phyloP scores from a whole-genome alignment of 1,140 invertebrate genomes.

The Pogonus chalceus region DNA sequence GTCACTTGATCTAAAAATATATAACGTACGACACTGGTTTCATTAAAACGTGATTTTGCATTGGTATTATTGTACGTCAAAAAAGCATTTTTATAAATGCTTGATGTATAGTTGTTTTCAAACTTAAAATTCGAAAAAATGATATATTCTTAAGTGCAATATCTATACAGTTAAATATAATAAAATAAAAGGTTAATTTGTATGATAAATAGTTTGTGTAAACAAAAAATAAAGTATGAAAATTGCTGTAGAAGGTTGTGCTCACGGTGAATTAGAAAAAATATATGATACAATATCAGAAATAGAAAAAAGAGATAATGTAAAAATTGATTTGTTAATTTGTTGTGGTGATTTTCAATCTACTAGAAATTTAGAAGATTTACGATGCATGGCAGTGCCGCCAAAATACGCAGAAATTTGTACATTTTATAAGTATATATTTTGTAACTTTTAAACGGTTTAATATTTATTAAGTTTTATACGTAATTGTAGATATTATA shows the following conservation, averaged over 20 bases:
- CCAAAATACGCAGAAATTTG: slow-evolving; percentile 84
- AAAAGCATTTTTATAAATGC: too few relatives aligned
- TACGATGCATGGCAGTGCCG: slow-evolving; percentile 90
- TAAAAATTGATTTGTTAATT: slow-evolving; percentile 80
- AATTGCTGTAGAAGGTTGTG: slow-evolving; percentile 94
- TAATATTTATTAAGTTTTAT: slow-evolving; percentile 11
- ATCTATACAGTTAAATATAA: too few relatives aligned
- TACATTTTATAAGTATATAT: slow-evolving; percentile 85
- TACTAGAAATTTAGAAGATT: slow-evolving; percentile 64
- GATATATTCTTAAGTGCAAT: too few relatives aligned
- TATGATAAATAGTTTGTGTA: too few relatives aligned
- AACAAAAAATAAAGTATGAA: too few relatives aligned
- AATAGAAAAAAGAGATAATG: slow-evolving; percentile 55
- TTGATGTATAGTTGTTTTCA: too few relatives aligned
- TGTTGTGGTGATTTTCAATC: slow-evolving; percentile 98
- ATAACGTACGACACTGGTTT: too few relatives aligned
- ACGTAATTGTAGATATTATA: slow-evolving; percentile 71
- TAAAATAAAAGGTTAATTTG: too few relatives aligned
- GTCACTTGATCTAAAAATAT: too few relatives aligned
- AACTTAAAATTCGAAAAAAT: too few relatives aligned
- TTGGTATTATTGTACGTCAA: too few relatives aligned
- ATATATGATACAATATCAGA: slow-evolving; percentile 80
- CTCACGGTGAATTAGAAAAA: slow-evolving; percentile 92
- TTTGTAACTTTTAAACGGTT: not conserved
- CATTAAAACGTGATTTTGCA: too few relatives aligned